A percentile compares a stretch with the other conserved stretches of the same genome.
Evolutionary conservation across 1,140 invertebrate genomes (phyloP).

Genomic region (Dermatophagoides farinae): DNA sequence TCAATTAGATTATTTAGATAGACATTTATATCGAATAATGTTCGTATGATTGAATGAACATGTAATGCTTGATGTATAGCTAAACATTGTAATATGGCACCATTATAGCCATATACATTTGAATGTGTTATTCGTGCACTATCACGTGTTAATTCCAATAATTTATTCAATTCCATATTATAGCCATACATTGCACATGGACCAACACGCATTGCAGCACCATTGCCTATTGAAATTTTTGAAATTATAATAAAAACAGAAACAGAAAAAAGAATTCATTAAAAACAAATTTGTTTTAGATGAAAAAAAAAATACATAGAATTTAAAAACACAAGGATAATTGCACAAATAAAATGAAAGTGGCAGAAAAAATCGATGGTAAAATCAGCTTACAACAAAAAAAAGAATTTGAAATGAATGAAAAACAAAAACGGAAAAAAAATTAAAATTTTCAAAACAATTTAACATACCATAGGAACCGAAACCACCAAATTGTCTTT

Average conservation of each 20-base stretch:
- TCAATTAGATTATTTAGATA: conserved; percentile 30
- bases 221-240: conserved; percentile 34
- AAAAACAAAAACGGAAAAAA: not conserved
- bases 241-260: too few relatives aligned
- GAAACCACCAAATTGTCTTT: conserved; percentile 42
- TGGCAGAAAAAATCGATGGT: not conserved
- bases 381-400: not conserved
- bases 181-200: conserved; percentile 44
- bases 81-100: conserved; percentile 39
- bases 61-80: conserved; percentile 26
- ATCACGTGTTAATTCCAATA: conserved; percentile 24
- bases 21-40: conserved; percentile 16
- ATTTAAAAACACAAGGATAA: not conserved
- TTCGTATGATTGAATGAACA: conserved; percentile 1
- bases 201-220: conserved; percentile 47
- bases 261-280: not conserved
- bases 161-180: conserved; percentile 19
- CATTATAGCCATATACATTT: conserved; percentile 39
- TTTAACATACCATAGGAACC: conserved; percentile 46
- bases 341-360: not conserved
- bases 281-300: too few relatives aligned
- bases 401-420: not conserved
- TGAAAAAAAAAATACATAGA: too few relatives aligned
- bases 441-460: too few relatives aligned
- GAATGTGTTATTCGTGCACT: conserved; percentile 44